phyloP scores from a whole-genome alignment of 2,113 vertebrate species.

The Heteronetta atricapilla region DNA sequence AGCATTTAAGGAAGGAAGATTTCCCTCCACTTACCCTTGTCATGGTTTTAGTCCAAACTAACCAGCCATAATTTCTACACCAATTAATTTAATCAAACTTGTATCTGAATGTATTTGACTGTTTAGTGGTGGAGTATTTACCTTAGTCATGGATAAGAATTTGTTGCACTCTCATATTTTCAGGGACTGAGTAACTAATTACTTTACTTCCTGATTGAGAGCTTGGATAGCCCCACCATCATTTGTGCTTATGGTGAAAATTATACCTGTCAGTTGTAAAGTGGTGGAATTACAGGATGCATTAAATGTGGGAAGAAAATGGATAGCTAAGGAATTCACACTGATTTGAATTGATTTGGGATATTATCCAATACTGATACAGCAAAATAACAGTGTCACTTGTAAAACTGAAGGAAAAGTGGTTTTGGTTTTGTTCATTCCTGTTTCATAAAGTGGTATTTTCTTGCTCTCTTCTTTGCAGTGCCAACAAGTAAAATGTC shows the following conservation, averaged over 20 bases:
- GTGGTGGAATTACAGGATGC: not conserved
- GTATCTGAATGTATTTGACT: not conserved
- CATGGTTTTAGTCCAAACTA: not conserved
- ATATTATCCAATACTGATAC: not conserved
- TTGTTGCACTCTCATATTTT: not conserved
- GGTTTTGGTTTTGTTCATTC: not conserved
- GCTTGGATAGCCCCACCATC: fast-evolving
- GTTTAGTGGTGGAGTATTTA: not conserved
- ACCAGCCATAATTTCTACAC: not conserved
- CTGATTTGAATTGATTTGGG: not conserved
- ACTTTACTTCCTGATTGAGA: not conserved
- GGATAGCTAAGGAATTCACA: not conserved
- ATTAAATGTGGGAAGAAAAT: not conserved
- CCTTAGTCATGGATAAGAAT: not conserved
- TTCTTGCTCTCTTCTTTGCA: not conserved
- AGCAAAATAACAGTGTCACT: not conserved
- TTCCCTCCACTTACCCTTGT: not conserved
- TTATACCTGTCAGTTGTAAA: not conserved
- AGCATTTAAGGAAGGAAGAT: too few species aligned
- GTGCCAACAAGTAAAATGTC: not conserved
- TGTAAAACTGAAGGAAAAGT: not conserved
- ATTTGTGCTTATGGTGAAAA: not conserved
- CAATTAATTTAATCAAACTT: not conserved
- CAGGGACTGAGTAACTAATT: not conserved
- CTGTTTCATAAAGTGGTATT: not conserved